A percentile compares a stretch with the other conserved stretches of the same genome.
Conservation (phyloP, 2,113 vertebrate species). For the Tyto alba region DNA sequence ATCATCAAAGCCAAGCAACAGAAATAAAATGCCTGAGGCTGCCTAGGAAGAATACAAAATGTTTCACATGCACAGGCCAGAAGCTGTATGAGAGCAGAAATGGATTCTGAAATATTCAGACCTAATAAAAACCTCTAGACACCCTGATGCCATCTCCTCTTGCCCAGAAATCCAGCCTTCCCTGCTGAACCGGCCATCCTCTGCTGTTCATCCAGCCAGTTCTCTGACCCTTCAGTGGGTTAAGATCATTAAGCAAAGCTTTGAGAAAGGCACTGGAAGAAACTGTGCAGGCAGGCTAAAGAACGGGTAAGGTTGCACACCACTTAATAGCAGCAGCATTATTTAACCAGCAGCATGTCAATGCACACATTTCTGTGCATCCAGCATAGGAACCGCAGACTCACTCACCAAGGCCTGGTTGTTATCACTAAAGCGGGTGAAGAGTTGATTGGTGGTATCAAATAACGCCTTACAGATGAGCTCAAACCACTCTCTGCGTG, state of each 20-base stretch:
- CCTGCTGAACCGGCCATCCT: background rate
- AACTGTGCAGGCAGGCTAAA: background rate
- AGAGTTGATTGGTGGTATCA: slow-evolving; percentile 92
- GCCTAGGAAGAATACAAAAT: background rate
- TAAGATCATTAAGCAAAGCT: background rate
- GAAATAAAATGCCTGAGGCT: background rate
- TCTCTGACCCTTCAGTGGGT: background rate
- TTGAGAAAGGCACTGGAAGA: background rate
- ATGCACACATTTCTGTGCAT: background rate
- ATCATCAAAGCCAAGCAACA: background rate
- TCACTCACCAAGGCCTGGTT: slow-evolving; percentile 93
- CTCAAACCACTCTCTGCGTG: slow-evolving; percentile 97
- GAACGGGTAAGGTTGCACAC: background rate
- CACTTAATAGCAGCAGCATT: background rate
- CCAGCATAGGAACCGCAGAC: background rate
- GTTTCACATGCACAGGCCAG: background rate
- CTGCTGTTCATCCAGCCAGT: background rate
- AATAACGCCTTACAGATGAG: slow-evolving; percentile 93
- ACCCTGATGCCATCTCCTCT: background rate
- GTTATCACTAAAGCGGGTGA: slow-evolving; percentile 94
- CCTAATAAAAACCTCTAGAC: background rate
- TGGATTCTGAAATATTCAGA: background rate
- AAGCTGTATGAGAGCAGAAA: background rate
- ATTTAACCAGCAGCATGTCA: background rate
- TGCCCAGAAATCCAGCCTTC: background rate